A percentile compares a stretch with the other conserved stretches of the same genome.
These are phyloP conservation scores for Phyllotreta cruciferae DNA, from an alignment of 2,888 invertebrate genomes.

Conservation along the genomic window DNA sequence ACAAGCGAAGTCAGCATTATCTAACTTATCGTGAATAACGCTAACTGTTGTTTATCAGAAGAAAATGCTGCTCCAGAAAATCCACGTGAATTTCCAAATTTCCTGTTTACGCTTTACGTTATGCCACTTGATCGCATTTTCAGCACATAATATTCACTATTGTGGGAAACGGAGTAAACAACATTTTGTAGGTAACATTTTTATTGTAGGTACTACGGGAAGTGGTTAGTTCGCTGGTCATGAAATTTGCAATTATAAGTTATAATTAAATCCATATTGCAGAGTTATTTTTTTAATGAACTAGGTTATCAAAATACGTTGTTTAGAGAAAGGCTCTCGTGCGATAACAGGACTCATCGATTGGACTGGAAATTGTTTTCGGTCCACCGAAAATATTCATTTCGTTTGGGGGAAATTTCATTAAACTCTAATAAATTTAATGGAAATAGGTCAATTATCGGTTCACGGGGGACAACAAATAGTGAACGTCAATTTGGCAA, in stretches of 20 bases:
- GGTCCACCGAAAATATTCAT: constrained; percentile 13
- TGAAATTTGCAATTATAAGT: constrained; percentile 5
- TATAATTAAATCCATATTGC: constrained; percentile 1
- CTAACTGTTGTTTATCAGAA: constrained; percentile 17
- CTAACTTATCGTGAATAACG: constrained; percentile 19
- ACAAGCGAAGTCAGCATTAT: constrained; percentile 42
- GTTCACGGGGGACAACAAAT: constrained; percentile 16
- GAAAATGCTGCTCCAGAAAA: constrained; percentile 28
- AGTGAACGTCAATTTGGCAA: constrained; percentile 13
- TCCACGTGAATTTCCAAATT: constrained; percentile 30
- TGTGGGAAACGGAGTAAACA: constrained; percentile 24
- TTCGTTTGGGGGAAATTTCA: constrained; percentile 25
- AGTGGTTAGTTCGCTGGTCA: not conserved
- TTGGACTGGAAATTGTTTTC: constrained; percentile 16
- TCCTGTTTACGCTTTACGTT: constrained; percentile 34
- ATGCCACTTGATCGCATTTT: constrained; percentile 32
- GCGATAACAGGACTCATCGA: constrained; percentile 20
- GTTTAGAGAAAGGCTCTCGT: not conserved
- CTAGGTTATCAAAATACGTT: too few species aligned
- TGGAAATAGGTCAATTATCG: constrained; percentile 24
- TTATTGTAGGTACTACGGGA: constrained; percentile 19
- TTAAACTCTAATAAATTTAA: constrained; percentile 23
- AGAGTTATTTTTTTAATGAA: too few species aligned
- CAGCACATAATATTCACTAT: constrained; percentile 33
- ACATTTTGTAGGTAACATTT: constrained; percentile 35